Conservation (phyloP, 1,140 invertebrate genomes). For the Euglossa dilemma region DNA sequence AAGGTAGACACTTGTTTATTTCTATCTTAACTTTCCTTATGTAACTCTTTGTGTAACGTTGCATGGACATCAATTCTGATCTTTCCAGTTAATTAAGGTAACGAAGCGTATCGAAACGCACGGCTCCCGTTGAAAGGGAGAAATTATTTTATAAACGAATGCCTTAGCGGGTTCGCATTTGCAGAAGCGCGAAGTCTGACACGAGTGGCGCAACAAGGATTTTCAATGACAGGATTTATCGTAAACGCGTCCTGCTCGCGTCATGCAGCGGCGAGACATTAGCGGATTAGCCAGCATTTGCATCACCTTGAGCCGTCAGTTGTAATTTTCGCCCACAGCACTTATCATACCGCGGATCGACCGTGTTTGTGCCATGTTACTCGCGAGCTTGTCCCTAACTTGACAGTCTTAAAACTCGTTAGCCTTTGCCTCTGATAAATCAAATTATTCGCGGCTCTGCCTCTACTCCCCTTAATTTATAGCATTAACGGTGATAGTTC, state of each 20-base stretch:
- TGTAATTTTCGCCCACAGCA: neutral
- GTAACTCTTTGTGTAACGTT: no score
- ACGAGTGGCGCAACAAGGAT: neutral
- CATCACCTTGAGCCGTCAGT: conserved; percentile 24
- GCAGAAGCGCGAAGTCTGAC: no score
- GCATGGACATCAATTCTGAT: no score
- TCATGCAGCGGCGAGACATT: neutral
- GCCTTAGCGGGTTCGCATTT: no score
- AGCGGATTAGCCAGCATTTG: conserved; percentile 12
- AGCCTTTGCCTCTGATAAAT: neutral
- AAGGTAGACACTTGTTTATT: no score
- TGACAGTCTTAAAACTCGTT: conserved; percentile 19
- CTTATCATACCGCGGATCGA: conserved; percentile 11
- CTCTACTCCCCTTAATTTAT: neutral
- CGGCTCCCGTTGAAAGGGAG: no score
- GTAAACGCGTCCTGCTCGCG: neutral
- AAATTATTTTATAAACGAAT: no score
- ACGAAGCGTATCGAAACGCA: no score
- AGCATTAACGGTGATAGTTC: neutral
- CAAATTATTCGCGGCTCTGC: neutral
- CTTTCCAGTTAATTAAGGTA: no score
- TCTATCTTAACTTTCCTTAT: no score
- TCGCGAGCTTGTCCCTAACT: neutral
- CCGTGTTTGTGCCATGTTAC: neutral
- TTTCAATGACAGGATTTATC: neutral